A percentile compares a stretch with the other conserved stretches of the same genome.
Conservation (phyloP, 2,888 invertebrate species). For the Apomyelois bistriatella region DNA sequence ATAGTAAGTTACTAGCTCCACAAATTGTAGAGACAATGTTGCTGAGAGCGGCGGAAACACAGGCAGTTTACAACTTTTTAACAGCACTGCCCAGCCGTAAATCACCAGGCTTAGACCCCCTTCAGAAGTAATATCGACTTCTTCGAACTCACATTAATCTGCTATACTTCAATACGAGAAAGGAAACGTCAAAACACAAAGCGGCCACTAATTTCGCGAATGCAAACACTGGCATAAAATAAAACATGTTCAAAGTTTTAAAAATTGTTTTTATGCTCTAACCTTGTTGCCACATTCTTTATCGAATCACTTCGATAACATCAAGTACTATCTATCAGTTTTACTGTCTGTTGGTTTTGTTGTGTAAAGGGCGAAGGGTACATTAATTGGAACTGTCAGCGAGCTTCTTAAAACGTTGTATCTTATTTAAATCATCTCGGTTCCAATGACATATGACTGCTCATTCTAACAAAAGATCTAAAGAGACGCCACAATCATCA, state of each 20-base stretch:
- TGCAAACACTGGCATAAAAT: conserved; percentile 28
- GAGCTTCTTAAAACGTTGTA: conserved; percentile 60
- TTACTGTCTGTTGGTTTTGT: too few species aligned
- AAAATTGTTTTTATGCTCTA: background rate
- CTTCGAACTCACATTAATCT: conserved; percentile 77
- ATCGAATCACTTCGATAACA: too few species aligned
- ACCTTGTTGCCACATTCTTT: too few species aligned
- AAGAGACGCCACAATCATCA: conserved; percentile 17
- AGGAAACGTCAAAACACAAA: conserved; percentile 63
- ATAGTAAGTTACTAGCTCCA: conserved; percentile 5
- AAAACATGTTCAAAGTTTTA: conserved; percentile 23
- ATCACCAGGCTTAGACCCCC: conserved; percentile 70
- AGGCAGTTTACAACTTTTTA: conserved; percentile 78
- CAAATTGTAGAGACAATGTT: conserved; percentile 53
- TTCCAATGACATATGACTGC: conserved; percentile 42
- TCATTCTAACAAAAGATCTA: conserved; percentile 27
- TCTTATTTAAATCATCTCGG: conserved; percentile 39
- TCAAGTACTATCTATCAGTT: background rate
- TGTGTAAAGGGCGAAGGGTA: conserved; percentile 33
- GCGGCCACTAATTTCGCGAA: conserved; percentile 52
- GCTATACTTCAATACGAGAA: conserved; percentile 71
- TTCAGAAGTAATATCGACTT: conserved; percentile 77
- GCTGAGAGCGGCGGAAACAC: conserved; percentile 69
- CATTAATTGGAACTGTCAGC: conserved; percentile 59
- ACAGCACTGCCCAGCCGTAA: conserved; percentile 66